Evolutionary conservation across 2,797 vertebrate genomes (phyloP).

Genomic region (Danio tinwini): DNA sequence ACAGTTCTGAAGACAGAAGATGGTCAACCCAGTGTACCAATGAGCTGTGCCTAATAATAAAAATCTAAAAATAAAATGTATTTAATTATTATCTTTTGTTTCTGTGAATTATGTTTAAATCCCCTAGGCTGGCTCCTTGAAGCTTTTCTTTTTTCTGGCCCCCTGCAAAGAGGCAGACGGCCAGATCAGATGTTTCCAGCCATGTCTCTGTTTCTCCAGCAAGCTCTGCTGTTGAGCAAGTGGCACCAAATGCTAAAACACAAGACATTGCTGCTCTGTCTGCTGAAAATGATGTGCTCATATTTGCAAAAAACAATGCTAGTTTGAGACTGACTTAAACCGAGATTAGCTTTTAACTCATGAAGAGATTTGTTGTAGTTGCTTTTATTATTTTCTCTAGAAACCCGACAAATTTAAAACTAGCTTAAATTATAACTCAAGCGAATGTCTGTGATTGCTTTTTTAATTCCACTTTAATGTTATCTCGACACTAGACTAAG

Average conservation of each 20-base stretch:
- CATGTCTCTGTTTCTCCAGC: background rate
- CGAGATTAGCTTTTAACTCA: background rate
- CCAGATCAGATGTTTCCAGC: background rate
- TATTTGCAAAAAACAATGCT: too few relatives aligned
- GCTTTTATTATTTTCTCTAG: background rate
- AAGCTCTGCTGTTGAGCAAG: conserved; percentile 33
- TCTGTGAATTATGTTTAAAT: too few relatives aligned
- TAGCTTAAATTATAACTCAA: too few relatives aligned
- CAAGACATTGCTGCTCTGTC: background rate
- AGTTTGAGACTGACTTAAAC: background rate
- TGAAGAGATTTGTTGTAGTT: background rate
- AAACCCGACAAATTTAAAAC: too few relatives aligned
- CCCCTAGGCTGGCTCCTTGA: too few relatives aligned
- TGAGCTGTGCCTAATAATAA: too few relatives aligned
- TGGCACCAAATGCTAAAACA: background rate
- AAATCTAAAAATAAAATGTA: too few relatives aligned
- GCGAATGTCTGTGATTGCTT: too few relatives aligned
- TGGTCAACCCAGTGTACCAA: too few relatives aligned
- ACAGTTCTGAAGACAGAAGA: too few relatives aligned
- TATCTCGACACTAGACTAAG: background rate
- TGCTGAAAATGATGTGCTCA: background rate
- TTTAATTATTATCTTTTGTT: too few relatives aligned
- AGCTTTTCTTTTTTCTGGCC: background rate
- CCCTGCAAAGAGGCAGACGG: background rate
- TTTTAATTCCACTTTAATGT: background rate